These are phyloP conservation scores for Cephus spinipes DNA, from an alignment of 2,888 invertebrate species.

Conservation along the genomic window DNA sequence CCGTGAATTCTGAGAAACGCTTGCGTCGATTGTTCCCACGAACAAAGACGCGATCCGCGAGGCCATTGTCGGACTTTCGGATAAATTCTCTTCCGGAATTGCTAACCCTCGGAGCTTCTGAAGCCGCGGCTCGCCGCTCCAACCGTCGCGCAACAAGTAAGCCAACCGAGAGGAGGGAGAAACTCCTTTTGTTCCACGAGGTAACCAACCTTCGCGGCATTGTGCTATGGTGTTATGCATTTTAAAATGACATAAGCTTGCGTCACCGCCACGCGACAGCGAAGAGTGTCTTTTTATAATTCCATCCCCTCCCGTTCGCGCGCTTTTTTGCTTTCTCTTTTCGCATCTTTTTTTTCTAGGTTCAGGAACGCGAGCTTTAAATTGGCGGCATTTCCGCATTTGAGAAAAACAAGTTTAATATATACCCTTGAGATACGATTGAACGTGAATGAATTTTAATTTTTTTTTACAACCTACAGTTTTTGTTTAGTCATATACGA, in stretches of 20 bases:
- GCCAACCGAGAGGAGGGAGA: slow-evolving; percentile 12
- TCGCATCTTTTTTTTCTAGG: slow-evolving; percentile 3
- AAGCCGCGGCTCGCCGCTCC: slow-evolving; percentile 2
- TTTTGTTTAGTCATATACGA: too few species aligned
- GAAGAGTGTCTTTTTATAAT: too few species aligned
- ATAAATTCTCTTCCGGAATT: slow-evolving; percentile 35
- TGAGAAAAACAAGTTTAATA: too few species aligned
- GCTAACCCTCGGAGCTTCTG: not conserved
- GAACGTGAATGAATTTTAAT: too few species aligned
- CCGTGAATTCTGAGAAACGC: slow-evolving; percentile 25
- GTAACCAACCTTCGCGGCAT: slow-evolving; percentile 33
- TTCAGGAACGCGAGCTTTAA: not conserved
- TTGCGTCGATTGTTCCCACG: slow-evolving; percentile 40
- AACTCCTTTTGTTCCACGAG: slow-evolving; percentile 28
- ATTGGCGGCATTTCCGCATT: too few species aligned
- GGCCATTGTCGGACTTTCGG: slow-evolving; percentile 38
- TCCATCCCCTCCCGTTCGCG: too few species aligned
- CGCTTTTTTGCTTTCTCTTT: not conserved
- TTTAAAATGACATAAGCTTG: slow-evolving; percentile 36
- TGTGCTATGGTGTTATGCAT: slow-evolving; percentile 27
- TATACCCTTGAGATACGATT: too few species aligned
- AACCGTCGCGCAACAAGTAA: slow-evolving; percentile 31
- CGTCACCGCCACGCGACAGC: too few species aligned
- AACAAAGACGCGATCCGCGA: slow-evolving; percentile 35
- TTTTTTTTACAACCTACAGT: too few species aligned